A percentile compares a stretch with the other conserved stretches of the same genome.
Evolutionary conservation across 2,888 invertebrate species (phyloP).

Genomic region (Acronicta alni): DNA sequence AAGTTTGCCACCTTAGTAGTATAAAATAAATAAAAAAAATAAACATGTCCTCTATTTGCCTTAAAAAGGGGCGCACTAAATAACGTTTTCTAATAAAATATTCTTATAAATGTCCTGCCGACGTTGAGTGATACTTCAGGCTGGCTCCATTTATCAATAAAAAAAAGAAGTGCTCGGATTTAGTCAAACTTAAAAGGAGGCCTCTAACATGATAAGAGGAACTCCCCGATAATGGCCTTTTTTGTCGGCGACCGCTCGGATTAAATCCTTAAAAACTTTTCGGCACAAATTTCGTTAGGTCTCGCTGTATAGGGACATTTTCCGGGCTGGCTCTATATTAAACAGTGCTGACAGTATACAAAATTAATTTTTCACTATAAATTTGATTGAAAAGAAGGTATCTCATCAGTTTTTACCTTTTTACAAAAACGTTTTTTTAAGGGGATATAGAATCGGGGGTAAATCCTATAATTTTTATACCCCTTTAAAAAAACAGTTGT

Average conservation of each 20-base stretch:
- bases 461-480: too few relatives aligned
- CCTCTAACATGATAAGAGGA: conserved; percentile 80
- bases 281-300: conserved; percentile 72
- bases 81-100: conserved; percentile 57
- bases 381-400: too few relatives aligned
- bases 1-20: too few relatives aligned
- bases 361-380: too few relatives aligned
- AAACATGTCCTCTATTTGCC: too few relatives aligned
- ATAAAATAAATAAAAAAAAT: too few relatives aligned
- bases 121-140: conserved; percentile 68
- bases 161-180: conserved; percentile 68
- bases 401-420: too few relatives aligned
- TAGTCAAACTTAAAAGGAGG: conserved; percentile 80
- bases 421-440: too few relatives aligned
- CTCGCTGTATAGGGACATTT: conserved; percentile 7
- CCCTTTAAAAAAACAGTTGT: too few relatives aligned
- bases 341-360: too few relatives aligned
- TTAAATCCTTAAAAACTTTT: conserved; percentile 79
- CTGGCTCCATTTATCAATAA: conserved; percentile 71
- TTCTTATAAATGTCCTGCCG: conserved; percentile 55
- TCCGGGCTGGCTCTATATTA: not conserved
- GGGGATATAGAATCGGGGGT: too few relatives aligned
- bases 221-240: conserved; percentile 77
- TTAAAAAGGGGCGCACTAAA: conserved; percentile 18
- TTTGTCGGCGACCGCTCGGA: conserved; percentile 76